phyloP scores from a whole-genome alignment of 2,113 vertebrate genomes.

The Carassius auratus region DNA sequence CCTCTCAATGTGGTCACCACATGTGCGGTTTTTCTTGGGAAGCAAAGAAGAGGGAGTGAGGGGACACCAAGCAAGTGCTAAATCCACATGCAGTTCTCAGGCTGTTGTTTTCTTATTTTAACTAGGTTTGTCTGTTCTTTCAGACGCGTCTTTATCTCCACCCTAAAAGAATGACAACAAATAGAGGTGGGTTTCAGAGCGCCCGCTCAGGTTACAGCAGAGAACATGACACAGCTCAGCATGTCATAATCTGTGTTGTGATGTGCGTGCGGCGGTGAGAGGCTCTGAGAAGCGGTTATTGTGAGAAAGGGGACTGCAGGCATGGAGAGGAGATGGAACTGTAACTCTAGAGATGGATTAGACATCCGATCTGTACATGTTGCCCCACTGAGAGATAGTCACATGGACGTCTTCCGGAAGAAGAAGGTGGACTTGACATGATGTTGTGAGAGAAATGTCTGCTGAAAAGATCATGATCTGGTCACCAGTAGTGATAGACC shows the following conservation, averaged over 20 bases:
- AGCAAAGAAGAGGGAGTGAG: neutral
- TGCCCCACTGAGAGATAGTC: conserved; percentile 10
- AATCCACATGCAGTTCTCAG: neutral
- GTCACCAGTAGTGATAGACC: neutral
- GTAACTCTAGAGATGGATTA: conserved; percentile 27
- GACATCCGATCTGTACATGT: conserved; percentile 11
- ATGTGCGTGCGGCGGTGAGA: conserved; percentile 14
- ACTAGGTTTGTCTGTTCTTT: conserved; percentile 35
- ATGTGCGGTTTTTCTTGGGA: conserved; percentile 20
- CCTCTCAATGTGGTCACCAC: conserved; percentile 40
- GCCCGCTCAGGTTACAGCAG: neutral
- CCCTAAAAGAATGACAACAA: conserved; percentile 45
- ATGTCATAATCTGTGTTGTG: conserved; percentile 13
- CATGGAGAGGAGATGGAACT: neutral
- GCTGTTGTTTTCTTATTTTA: conserved; percentile 20
- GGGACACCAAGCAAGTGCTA: neutral
- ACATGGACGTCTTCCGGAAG: neutral
- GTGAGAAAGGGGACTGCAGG: conserved; percentile 29
- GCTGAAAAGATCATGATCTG: neutral
- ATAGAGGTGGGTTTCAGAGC: conserved; percentile 9
- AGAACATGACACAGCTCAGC: conserved; percentile 15
- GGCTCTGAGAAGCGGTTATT: neutral
- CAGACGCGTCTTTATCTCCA: neutral
- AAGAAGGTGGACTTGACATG: neutral
- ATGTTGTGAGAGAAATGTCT: neutral